A percentile compares a stretch with the other conserved stretches of the same genome.
Conservation (phyloP, 2,888 invertebrate genomes). For the Scelioninae gen. 2 region DNA sequence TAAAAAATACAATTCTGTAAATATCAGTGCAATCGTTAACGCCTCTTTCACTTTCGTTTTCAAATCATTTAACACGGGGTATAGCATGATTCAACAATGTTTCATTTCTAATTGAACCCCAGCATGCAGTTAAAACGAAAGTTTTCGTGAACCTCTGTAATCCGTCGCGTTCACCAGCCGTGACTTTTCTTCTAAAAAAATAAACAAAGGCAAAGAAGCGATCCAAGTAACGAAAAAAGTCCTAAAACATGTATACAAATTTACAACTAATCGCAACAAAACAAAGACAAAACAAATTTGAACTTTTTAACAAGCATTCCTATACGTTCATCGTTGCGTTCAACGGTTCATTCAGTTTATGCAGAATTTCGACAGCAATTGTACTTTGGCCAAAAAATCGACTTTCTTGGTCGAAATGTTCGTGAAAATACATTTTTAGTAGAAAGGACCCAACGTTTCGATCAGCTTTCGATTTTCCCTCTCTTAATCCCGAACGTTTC, state of each 20-base stretch:
- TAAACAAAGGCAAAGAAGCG: not conserved
- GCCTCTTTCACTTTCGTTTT: conserved; percentile 49
- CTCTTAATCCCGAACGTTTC: conserved; percentile 56
- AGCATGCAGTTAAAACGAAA: conserved; percentile 19
- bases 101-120: conserved; percentile 44
- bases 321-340: no score
- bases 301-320: no score
- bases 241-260: not conserved
- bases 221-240: not conserved
- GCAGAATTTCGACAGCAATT: no score
- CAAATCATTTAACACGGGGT: conserved; percentile 36
- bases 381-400: no score
- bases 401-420: not conserved
- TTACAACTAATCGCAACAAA: not conserved
- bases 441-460: conserved; percentile 19
- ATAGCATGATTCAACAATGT: conserved; percentile 17
- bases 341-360: no score
- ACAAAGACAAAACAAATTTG: not conserved
- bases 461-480: conserved; percentile 63
- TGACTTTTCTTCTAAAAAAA: not conserved
- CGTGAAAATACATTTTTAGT: conserved; percentile 22
- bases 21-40: conserved; percentile 36
- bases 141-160: conserved; percentile 19
- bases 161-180: not conserved
- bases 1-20: conserved; percentile 24